Evolutionary conservation across 2,113 vertebrate species (phyloP).

Genomic region (Cephalopholis sonnerati): DNA sequence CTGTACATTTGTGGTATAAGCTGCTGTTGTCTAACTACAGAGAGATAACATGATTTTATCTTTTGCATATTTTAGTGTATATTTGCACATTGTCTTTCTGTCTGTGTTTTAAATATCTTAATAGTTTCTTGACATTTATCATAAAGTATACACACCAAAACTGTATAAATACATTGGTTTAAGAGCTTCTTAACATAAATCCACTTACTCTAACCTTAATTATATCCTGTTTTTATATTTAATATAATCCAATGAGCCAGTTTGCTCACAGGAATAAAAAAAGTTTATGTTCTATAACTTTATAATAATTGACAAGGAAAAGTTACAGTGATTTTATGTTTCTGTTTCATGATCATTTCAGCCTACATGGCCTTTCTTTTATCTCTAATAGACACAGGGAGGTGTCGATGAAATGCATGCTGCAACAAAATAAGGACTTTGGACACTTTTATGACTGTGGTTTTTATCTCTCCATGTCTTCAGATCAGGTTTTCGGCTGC

Average conservation of each 20-base stretch:
- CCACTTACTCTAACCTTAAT: not conserved
- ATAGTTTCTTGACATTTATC: not conserved
- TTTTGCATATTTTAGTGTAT: not conserved
- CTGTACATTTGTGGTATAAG: not conserved
- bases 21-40: not conserved
- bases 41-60: not conserved
- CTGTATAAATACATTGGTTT: not conserved
- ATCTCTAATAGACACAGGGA: not conserved
- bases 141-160: not conserved
- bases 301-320: too few relatives aligned
- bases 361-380: not conserved
- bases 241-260: not conserved
- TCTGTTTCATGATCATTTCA: not conserved
- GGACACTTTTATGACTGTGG: not conserved
- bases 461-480: conserved; percentile 1
- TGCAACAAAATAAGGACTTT: not conserved
- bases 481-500: conserved; percentile 97
- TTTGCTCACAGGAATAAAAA: not conserved
- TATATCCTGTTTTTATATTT: not conserved
- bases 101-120: not conserved
- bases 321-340: not conserved
- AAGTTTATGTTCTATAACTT: not conserved
- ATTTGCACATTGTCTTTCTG: not conserved
- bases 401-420: not conserved
- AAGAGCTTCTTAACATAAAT: not conserved